Evolutionary conservation across 2,888 invertebrate genomes (phyloP), one percentile per base, ranked within the genome.

Genomic region (Buathra laborator): DNA sequence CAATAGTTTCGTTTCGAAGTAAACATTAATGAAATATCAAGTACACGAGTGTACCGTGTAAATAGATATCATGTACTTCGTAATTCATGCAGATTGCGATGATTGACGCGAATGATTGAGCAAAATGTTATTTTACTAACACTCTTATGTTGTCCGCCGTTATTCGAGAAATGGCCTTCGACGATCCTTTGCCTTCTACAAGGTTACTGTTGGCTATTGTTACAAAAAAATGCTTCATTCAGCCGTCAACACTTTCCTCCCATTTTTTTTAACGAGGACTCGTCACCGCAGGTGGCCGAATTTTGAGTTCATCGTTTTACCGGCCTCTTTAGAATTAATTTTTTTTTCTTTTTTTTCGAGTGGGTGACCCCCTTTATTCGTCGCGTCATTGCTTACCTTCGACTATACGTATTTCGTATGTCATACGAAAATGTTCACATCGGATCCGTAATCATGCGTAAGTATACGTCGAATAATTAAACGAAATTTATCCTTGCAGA

Each of bases 401-500:
- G 56, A 1, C 5, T 37, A 37, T 4, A 19, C 24, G 19, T 19
- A 19, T 56, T 19, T 56, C 10, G 24, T 56, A 24, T 56, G 24
- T 24, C 24, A 19, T 56, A 56, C 24, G 10, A 9, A 19, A 24
- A 9, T 56, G 24, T 56, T 24, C 56, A 56, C 56, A 56, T 19
- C 24, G n/a, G 6, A 70, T 51, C 16, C 37, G 48, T n/a, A 70
- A 68, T 46, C 29, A 14, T 32, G 1, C 24, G n/a, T 5, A 24
- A 24, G 24, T 24, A 24, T 56, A 56, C 2, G 51, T 4, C 6
- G 12, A 12, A 14, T 59, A 19, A 71, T 68, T 51, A 37, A 5
- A 78, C 29, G 16, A 44, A 66, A 64, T 77, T 77, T 19, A 37
- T 3, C 19, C 19, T 82, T 80, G 29, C 80, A 86, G 87, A 88